Evolutionary conservation across 2,888 invertebrate species (phyloP).

Genomic region (Limenitis camilla): DNA sequence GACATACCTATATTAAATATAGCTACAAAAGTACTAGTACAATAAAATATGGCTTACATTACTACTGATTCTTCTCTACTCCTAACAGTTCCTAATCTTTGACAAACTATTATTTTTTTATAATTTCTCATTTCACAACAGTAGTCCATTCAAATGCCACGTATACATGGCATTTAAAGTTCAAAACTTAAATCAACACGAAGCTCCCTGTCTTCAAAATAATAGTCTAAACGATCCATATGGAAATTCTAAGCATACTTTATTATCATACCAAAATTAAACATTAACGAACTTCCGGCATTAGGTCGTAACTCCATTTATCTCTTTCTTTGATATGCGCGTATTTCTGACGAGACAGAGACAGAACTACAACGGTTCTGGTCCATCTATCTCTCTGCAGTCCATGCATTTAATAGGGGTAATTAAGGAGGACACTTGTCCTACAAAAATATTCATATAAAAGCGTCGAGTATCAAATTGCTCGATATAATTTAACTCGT

Average conservation of each 20-base stretch:
- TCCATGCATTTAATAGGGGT: slow-evolving; percentile 62
- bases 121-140: too few relatives aligned
- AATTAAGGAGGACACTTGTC: slow-evolving; percentile 62
- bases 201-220: slow-evolving; percentile 13
- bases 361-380: slow-evolving; percentile 33
- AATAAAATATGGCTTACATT: too few relatives aligned
- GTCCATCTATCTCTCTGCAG: slow-evolving; percentile 57
- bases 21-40: too few relatives aligned
- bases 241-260: slow-evolving; percentile 67
- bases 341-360: slow-evolving; percentile 31
- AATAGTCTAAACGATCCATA: slow-evolving; percentile 40
- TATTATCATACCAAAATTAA: slow-evolving; percentile 70
- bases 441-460: slow-evolving; percentile 68
- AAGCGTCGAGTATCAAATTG: slow-evolving; percentile 68
- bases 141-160: not conserved
- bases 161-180: slow-evolving; percentile 13
- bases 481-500: slow-evolving; percentile 48
- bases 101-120: too few relatives aligned
- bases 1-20: too few relatives aligned
- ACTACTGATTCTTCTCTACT: too few relatives aligned
- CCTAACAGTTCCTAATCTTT: too few relatives aligned
- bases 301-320: slow-evolving; percentile 35
- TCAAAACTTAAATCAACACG: slow-evolving; percentile 7
- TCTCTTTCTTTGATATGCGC: slow-evolving; percentile 37
- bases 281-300: slow-evolving; percentile 71